Evolutionary conservation across 2,113 vertebrate genomes (phyloP), one percentile per base, ranked within the genome.

Genomic region (Petromus typicus): DNA sequence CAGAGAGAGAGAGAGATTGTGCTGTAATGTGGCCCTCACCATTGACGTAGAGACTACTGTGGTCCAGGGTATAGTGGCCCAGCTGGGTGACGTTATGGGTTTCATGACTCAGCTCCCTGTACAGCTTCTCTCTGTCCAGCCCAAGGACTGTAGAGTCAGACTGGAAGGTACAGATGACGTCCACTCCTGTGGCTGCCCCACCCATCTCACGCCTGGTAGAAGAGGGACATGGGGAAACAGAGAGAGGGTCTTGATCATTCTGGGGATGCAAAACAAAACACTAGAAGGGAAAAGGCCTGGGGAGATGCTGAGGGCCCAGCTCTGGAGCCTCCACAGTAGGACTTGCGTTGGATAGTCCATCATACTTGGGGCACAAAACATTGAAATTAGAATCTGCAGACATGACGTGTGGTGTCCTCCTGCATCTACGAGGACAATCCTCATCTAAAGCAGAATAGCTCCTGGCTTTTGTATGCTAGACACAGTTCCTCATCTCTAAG

Each of bases 31-130:
- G 9, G 18, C 3, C 23, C 64, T 92, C 83, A 97, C 97, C 97
- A 6, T 96, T 90, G 43, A 98, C 81, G 0, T 81, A 97, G 43
- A 98, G 97, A 48, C 97, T 97, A 51, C 78, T 11, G 4, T 12
- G 51, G 34, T 97, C 96, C 75, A 98, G 71, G 0, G n/a, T 17
- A 37, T 95, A 97, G 30, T 82, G 51, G 0, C 88, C 95, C 86
- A 97, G 90, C 22, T 11, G 66, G 83, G 92, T 96, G 56, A 94
- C 7, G 3, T 89, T 83, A 0, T 86, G 54, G 2, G 94, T 97
- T 61, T 64, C 91, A 12, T 78, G 90, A 34, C 91, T 96, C 45
- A 97, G 63, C 25, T 96, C 73, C 61, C 90, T 90, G 86, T 97
- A 98, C 3, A 98, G 85, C 27, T 2, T 66, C 54, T 92, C 67